These are phyloP conservation scores for Chunga burmeisteri DNA, from an alignment of 2,113 vertebrate species.

Conservation along the genomic window DNA sequence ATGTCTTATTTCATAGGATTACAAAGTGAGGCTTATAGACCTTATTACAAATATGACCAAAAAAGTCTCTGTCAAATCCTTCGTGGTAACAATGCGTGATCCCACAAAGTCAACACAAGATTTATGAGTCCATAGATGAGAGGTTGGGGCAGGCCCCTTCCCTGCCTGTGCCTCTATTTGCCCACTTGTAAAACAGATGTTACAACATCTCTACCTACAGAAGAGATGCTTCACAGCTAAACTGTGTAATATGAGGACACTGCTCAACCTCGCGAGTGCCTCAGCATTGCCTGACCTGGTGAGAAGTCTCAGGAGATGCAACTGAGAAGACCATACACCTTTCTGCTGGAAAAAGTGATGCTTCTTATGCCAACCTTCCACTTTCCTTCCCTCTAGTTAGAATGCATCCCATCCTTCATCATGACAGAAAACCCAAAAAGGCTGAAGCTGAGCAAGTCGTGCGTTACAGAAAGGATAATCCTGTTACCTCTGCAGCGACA, in stretches of 20 bases:
- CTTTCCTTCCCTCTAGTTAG: background rate
- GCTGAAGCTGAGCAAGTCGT: background rate
- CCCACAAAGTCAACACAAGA: background rate
- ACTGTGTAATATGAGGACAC: background rate
- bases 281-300: background rate
- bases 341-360: background rate
- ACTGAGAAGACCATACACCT: background rate
- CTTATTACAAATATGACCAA: background rate
- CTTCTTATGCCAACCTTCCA: background rate
- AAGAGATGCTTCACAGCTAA: background rate
- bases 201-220: background rate
- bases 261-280: rapidly evolving
- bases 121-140: background rate
- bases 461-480: background rate
- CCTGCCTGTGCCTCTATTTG: background rate
- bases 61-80: background rate
- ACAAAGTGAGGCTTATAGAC: background rate
- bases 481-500: background rate
- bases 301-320: background rate
- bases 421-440: background rate
- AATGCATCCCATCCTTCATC: background rate
- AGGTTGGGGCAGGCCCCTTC: background rate
- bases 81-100: background rate
- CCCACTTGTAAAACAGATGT: background rate
- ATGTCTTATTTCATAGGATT: background rate